These are phyloP conservation scores for Sepiola atlantica DNA, from an alignment of 2,888 invertebrate genomes.

Conservation along the genomic window DNA sequence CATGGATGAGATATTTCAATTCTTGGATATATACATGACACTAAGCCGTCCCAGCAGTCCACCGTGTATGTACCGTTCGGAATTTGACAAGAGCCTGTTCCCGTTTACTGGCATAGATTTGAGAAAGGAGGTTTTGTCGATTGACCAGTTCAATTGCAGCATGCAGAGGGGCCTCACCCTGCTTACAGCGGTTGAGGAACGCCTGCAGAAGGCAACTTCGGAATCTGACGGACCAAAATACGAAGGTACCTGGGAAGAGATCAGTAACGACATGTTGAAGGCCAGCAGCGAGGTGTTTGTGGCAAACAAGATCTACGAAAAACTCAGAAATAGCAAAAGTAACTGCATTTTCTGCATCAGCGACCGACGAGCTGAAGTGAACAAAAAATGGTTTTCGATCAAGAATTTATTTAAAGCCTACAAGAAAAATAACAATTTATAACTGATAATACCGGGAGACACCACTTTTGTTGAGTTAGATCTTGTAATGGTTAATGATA, in stretches of 20 bases:
- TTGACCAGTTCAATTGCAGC: background rate
- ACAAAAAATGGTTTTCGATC: background rate
- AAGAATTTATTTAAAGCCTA: background rate
- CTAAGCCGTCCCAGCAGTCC: background rate
- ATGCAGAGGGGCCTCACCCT: background rate
- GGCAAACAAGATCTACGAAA: background rate
- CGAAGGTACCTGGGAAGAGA: too few species aligned
- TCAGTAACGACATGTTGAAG: background rate
- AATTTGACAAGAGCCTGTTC: background rate
- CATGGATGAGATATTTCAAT: background rate
- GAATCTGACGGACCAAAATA: background rate
- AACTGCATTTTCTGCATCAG: background rate
- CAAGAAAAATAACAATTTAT: background rate
- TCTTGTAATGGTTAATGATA: too few species aligned
- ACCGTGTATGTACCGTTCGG: background rate
- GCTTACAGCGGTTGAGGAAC: background rate
- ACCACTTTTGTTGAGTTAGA: too few species aligned
- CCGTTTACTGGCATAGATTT: background rate
- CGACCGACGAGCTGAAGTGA: background rate
- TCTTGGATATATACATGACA: background rate
- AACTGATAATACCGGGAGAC: too few species aligned
- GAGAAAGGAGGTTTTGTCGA: constrained; percentile 32
- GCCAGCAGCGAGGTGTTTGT: background rate
- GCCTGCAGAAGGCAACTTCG: background rate
- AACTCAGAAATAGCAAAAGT: background rate